These are phyloP conservation scores for Chydorus sphaericus DNA, from an alignment of 2,888 invertebrate genomes.

Conservation along the genomic window DNA sequence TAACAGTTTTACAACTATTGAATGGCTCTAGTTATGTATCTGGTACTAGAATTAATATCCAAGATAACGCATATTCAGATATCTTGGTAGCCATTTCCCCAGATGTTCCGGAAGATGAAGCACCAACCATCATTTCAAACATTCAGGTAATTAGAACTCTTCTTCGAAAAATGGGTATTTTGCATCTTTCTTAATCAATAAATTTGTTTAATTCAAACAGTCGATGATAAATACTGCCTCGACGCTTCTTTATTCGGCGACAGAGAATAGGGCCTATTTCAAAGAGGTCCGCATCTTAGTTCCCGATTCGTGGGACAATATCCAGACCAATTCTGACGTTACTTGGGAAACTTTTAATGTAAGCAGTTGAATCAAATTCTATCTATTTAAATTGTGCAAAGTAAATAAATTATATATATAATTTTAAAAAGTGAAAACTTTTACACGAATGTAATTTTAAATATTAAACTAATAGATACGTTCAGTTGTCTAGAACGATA, in stretches of 20 bases:
- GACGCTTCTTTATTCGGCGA: conserved; percentile 15
- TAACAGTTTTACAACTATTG: no score
- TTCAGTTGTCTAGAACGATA: no score
- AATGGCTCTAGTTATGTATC: no score
- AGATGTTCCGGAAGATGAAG: conserved; percentile 39
- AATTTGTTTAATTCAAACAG: conserved; percentile 11
- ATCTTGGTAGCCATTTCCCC: conserved; percentile 13
- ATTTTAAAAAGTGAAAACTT: no score
- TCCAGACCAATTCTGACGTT: conserved; percentile 4
- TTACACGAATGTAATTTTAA: no score
- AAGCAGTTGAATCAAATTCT: no score
- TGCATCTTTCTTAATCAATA: no score
- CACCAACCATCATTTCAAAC: not conserved
- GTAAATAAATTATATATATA: no score
- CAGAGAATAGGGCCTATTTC: conserved; percentile 15
- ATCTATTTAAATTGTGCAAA: no score
- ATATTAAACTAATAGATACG: no score
- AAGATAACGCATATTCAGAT: conserved; percentile 9
- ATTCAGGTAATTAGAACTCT: not conserved
- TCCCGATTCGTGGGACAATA: conserved; percentile 15
- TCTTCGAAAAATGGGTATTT: not conserved
- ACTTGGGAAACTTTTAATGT: conserved; percentile 16
- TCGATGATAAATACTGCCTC: conserved; percentile 14
- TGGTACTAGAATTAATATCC: not conserved
- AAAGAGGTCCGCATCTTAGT: conserved; percentile 14